phyloP scores from a whole-genome alignment of 2,113 vertebrate species.

The Calonectris borealis region DNA sequence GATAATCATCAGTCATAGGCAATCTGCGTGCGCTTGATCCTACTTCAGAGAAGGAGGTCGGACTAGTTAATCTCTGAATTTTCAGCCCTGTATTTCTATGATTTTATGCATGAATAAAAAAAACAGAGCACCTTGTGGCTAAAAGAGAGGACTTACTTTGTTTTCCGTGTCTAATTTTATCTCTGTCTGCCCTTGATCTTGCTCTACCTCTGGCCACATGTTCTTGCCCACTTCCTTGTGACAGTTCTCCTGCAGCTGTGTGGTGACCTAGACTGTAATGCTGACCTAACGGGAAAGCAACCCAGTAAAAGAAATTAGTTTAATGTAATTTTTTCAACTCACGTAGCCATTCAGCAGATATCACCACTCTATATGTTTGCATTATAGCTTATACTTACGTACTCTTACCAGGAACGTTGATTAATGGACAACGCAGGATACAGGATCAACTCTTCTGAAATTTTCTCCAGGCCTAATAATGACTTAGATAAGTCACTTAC shows the following conservation, averaged over 20 bases:
- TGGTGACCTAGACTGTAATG: background rate
- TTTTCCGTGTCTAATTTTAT: background rate
- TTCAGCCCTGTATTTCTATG: background rate
- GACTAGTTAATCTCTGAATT: background rate
- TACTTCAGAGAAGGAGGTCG: background rate
- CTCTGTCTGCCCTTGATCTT: background rate
- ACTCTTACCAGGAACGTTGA: background rate
- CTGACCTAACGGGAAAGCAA: constrained; percentile 47
- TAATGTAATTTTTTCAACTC: background rate
- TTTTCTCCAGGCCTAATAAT: background rate
- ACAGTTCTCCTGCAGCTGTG: constrained; percentile 34
- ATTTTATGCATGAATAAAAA: background rate
- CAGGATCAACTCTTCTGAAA: background rate
- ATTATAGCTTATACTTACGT: background rate
- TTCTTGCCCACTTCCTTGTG: constrained; percentile 34
- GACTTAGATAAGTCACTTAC: background rate
- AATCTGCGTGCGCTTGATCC: background rate
- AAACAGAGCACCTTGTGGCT: background rate
- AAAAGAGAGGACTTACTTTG: background rate
- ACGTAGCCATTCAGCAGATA: background rate
- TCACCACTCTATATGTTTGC: too few species aligned
- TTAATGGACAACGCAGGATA: background rate
- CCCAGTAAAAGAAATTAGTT: background rate
- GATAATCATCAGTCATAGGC: background rate
- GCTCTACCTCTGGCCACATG: constrained; percentile 28